Evolutionary conservation across 2,888 invertebrate species (phyloP), one percentile per base, ranked within the genome.

Genomic region (Hoplodrina ambigua): DNA sequence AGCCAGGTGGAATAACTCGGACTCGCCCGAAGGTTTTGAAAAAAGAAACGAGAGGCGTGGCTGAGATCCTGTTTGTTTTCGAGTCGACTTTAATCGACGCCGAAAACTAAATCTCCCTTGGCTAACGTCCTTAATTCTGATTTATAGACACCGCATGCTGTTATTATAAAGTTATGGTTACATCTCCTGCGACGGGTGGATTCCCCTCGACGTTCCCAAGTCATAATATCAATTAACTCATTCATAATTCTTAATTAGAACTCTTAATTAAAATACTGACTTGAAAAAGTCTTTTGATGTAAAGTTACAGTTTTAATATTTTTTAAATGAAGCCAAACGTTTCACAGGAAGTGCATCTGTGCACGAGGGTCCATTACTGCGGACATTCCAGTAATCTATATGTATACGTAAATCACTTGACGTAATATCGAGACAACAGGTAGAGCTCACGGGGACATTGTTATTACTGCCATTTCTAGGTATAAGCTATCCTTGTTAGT

Each of bases 211-310:
- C 89, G 88, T 91, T 91, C 90, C 88, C 89, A 88, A 88, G 89
- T 90, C 92, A 90, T 94, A 93, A 93, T 92, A 93, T 93, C 94
- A 94, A 94, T 95, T 94, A 94, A 92, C 92, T 91, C 89, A 82
- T 92, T 90, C 92, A 92, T 92, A 91, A 88, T 87, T 93, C 90
- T 88, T 88, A 85, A 86, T 89, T 90, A 88, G 84, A 87, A 84
- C 74, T 80, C 84, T 84, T 88, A 82, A 89, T 89, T 89, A 87
- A 84, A 86, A 88, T 84, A 82, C 80, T 74, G 77, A 72, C 63
- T 71, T 20, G 25, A 77, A 60, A 74, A 75, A 61, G 55, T 72
- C 66, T 84, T 73, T 76, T 79, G 69, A 75, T 79, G 80, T 75
- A 72, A 69, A 50, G 68, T 78, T 53, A 71, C 66, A 77, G 57